Percentiles rank a stretch among this genome's conserved stretches.
Evolutionary conservation across 2,797 vertebrate genomes (phyloP).

Genomic region (Onychomys leucogaster): DNA sequence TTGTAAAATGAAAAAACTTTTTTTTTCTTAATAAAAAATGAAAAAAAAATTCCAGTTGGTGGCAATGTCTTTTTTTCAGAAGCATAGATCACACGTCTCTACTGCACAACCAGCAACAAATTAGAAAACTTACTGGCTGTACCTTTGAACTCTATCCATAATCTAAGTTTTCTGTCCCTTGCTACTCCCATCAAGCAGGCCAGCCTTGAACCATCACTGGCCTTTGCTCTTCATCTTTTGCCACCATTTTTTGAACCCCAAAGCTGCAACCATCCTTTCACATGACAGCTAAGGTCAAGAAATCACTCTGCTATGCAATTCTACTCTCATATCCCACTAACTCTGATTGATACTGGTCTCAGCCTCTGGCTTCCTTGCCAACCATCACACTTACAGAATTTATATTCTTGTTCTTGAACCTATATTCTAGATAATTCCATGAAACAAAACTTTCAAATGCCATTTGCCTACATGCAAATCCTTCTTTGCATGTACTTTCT

Average conservation of each 20-base stretch:
- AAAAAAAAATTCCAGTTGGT: not conserved
- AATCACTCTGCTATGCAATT: not conserved
- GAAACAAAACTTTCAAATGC: not conserved
- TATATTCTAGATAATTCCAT: not conserved
- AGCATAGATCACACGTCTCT: not conserved
- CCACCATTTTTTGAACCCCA: not conserved
- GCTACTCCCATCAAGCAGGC: no score
- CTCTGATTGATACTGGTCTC: not conserved
- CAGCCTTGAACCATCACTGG: not conserved
- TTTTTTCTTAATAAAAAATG: no score
- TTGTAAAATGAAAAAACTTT: no score
- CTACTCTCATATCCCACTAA: not conserved
- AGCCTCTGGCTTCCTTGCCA: not conserved
- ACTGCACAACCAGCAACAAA: not conserved
- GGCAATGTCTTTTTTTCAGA: not conserved
- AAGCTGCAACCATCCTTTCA: not conserved
- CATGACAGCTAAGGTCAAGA: not conserved
- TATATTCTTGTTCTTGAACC: not conserved
- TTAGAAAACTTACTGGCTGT: not conserved
- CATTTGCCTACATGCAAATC: accelerated
- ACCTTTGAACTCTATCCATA: not conserved
- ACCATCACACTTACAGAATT: not conserved
- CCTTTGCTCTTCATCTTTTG: not conserved
- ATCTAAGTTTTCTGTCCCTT: not conserved
- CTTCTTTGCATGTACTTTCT: not conserved